A percentile compares a stretch with the other conserved stretches of the same genome.
Evolutionary conservation across 2,797 vertebrate species (phyloP).

Genomic region (Scomberomorus guttatus): DNA sequence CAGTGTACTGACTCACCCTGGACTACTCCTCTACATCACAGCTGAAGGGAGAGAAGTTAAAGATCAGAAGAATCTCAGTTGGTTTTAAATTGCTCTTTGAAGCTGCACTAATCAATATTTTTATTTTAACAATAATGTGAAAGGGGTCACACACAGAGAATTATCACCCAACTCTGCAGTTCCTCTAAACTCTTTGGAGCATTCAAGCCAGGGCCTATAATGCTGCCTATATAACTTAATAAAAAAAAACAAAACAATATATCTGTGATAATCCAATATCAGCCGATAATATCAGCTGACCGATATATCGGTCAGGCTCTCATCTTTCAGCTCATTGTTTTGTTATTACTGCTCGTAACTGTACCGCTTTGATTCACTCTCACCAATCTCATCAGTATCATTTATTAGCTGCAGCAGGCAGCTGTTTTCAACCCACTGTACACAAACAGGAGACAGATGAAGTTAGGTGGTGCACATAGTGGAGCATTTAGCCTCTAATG

Average conservation of each 20-base stretch:
- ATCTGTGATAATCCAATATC: too few species aligned
- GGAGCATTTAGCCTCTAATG: too few species aligned
- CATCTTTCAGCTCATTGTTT: too few species aligned
- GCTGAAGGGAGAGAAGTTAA: background rate
- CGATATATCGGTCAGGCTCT: too few species aligned
- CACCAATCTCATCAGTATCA: background rate
- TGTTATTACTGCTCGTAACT: too few species aligned
- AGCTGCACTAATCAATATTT: background rate
- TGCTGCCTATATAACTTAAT: too few species aligned
- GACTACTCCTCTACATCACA: background rate
- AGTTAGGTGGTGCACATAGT: background rate
- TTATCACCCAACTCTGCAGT: background rate
- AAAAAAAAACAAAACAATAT: too few species aligned
- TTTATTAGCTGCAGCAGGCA: background rate
- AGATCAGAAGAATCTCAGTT: background rate
- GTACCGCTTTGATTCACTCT: too few species aligned
- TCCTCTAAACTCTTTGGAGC: background rate
- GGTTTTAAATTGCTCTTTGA: background rate
- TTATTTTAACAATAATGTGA: background rate
- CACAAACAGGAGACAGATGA: background rate
- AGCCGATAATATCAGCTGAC: too few species aligned
- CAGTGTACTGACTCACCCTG: background rate
- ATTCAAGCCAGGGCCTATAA: too few species aligned
- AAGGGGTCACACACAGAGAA: background rate
- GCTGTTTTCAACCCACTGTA: background rate